phyloP scores from a whole-genome alignment of 2,888 invertebrate species.

The Aleiodes testaceus region DNA sequence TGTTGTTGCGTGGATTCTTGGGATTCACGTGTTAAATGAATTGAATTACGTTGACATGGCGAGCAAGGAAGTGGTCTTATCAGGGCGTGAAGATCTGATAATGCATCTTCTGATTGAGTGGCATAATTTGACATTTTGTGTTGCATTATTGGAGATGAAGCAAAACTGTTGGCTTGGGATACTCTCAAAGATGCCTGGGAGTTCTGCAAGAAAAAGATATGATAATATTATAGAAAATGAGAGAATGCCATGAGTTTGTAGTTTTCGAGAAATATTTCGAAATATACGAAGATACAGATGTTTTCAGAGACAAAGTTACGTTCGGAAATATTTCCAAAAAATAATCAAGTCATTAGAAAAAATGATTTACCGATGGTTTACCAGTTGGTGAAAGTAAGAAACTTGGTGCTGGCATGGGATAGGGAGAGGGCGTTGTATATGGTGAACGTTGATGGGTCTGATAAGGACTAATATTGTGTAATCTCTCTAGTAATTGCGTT shows the following conservation, averaged over 20 bases:
- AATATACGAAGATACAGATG: no score
- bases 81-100: slow-evolving; percentile 61
- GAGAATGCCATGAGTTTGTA: neutral
- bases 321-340: neutral
- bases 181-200: slow-evolving; percentile 64
- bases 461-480: slow-evolving; percentile 74
- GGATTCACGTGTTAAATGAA: slow-evolving; percentile 29
- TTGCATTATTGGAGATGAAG: slow-evolving; percentile 68
- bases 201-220: slow-evolving; percentile 31
- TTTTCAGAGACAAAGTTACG: no score
- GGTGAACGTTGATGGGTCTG: slow-evolving; percentile 64
- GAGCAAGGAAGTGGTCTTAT: slow-evolving; percentile 68
- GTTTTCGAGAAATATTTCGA: neutral
- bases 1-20: slow-evolving; percentile 38
- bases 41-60: slow-evolving; percentile 47
- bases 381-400: slow-evolving; percentile 63
- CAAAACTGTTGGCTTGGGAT: slow-evolving; percentile 66
- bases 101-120: slow-evolving; percentile 61
- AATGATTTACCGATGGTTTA: slow-evolving; percentile 61
- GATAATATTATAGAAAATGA: neutral
- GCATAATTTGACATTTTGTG: slow-evolving; percentile 69
- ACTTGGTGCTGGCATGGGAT: slow-evolving; percentile 64
- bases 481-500: slow-evolving; percentile 74
- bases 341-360: neutral
- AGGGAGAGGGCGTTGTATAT: slow-evolving; percentile 66